Evolutionary conservation across 2,888 invertebrate genomes (phyloP), one percentile per base, ranked within the genome.

Genomic region (Lepas anatifera): DNA sequence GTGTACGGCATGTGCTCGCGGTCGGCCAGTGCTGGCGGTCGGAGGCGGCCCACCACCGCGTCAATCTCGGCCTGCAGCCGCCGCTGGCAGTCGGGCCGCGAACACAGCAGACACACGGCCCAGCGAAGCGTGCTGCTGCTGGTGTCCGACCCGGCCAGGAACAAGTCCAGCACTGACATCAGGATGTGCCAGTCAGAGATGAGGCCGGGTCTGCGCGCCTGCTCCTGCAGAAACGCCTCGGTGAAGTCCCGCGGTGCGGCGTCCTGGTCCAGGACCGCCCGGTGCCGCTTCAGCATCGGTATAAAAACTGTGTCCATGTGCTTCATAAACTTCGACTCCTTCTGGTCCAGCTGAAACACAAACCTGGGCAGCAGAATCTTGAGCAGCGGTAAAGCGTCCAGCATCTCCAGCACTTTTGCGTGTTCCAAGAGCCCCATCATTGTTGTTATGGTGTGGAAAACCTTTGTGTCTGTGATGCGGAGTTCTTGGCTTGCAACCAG

Each of bases 401-500:
- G 16, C 16, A 63, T 22, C 32, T 32, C 22, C 3, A 29, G 22
- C 16, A 6, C 3, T 8, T 18, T 13, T 3, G 22, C 18, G 3
- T 16, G 13, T 8, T 35, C 63, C 18, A 22, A 1, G 1, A 32
- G 16, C 11, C 25, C 25, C 2, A 4, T 27, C 4, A 22, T 10
- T 7, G 11, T 25, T 16, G 3, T 10, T 8, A 50, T 6, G 6
- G 10, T 2, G 50, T 10, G 2, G 25, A 7, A 6, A 25, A 50
- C 22, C 7, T 22, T 25, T 4, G 1, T 7, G 25, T 25, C 50
- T 3, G 25, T 35, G 22, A 27, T 39, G 32, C 29, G n/a, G 18
- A 67, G 3, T 18, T 18, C 32, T 35, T 70, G 37, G 52, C 67
- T 67, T 1, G 70, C 67, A 22, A 67, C 35, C 67, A 67, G 35